Evolutionary conservation across 2,113 vertebrate species (phyloP), one percentile per base, ranked within the genome.

Genomic region (Romanogobio albipinnatus): DNA sequence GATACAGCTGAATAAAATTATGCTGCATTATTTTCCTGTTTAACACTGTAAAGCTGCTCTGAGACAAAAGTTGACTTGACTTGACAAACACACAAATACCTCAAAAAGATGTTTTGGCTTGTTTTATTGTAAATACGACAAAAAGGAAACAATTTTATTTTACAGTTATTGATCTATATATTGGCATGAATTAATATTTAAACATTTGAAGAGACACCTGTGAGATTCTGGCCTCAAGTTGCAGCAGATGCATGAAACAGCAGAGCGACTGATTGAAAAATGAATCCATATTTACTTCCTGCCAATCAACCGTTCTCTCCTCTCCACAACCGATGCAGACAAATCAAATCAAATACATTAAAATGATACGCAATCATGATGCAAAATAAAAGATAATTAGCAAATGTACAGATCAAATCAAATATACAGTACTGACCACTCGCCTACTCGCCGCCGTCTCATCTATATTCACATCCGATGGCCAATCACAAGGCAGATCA

Each of bases 401-500:
- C n/a, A 64, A 80, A 84, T 76, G 78, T 86, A 88, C 80, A 89
- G 82, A 83, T 83, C 53, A 86, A 86, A 88, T 80, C 53, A 86
- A 86, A 88, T 80, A 68, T 85, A 89, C 87, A 87, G 79, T 81
- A 87, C 77, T 86, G 83, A 87, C 64, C 87, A 85, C 62, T 86
- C 62, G 70, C 45, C 82, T 79, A 81, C 68, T 66, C 36, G 53
- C 78, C 58, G 56, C 86, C 19, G 82, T 86, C 84, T 86, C 64
- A 26, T 74, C 78, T 61, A 86, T 82, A 79, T 83, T 39, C 83
- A 88, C 62, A 49, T 51, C 49, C 70, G 5, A 77, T 64, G 79
- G 82, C 84, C 83, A 92, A 92, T 87, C 76, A 93, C 91, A 93
- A 94, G 92, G 88, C 91, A 90, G 94, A 94, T 94, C 94, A 89